These are phyloP conservation scores for Cryptoprocta ferox DNA, from an alignment of 2,797 vertebrate species.

Conservation along the genomic window DNA sequence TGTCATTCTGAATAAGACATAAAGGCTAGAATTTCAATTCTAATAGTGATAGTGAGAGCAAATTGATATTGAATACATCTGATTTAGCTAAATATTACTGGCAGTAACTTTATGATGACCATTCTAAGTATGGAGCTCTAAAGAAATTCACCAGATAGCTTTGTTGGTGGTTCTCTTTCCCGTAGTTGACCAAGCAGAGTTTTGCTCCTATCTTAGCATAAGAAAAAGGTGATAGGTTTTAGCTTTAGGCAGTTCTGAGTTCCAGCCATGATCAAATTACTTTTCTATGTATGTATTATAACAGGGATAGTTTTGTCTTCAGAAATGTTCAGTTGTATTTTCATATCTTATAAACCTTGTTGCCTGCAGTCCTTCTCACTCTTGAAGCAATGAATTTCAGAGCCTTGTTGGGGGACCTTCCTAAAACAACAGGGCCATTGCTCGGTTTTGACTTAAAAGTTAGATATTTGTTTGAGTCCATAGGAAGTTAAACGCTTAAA, in stretches of 20 bases:
- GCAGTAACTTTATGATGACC: not conserved
- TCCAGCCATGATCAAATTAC: constrained; percentile 35
- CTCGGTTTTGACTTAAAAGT: not conserved
- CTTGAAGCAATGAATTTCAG: not conserved
- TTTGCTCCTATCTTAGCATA: not conserved
- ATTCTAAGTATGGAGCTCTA: not conserved
- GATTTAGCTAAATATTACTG: not conserved
- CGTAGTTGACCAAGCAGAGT: not conserved
- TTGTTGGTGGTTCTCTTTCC: not conserved
- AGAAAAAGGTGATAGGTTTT: not conserved
- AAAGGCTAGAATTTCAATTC: not conserved
- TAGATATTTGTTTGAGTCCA: not conserved
- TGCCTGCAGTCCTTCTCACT: not conserved
- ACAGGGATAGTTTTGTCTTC: not conserved
- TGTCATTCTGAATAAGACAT: not conserved
- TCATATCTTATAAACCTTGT: not conserved
- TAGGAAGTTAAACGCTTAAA: not conserved
- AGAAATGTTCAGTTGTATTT: not conserved
- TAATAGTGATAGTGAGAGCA: not conserved
- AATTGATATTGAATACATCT: not conserved
- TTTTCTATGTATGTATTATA: not conserved
- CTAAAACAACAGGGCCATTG: not conserved
- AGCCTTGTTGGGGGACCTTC: not conserved
- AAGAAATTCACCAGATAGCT: not conserved
- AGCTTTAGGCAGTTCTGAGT: not conserved